Percentiles rank a stretch among this genome's conserved stretches.
phyloP scores from a whole-genome alignment of 2,888 invertebrate species.

The Ormyrus pomaceus region DNA sequence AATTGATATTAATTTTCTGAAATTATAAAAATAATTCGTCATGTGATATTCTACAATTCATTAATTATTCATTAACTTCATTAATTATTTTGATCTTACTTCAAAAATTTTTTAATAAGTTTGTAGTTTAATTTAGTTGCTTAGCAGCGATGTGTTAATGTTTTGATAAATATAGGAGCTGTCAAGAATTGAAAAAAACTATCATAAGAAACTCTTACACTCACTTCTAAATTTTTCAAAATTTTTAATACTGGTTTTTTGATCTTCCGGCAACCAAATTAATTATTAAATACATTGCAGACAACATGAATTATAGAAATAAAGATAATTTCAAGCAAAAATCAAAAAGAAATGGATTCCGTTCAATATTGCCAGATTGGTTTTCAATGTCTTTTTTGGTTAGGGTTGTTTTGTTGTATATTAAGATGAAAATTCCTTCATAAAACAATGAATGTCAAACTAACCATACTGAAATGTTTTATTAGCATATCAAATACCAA shows the following conservation, averaged over 20 bases:
- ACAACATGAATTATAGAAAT: slow-evolving; percentile 46
- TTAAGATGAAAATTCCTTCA: too few species aligned
- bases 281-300: slow-evolving; percentile 26
- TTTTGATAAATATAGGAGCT: slow-evolving; percentile 33
- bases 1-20: too few species aligned
- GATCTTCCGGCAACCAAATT: slow-evolving; percentile 34
- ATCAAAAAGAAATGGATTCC: slow-evolving; percentile 50
- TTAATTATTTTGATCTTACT: too few species aligned
- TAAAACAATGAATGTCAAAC: too few species aligned
- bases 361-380: slow-evolving; percentile 50
- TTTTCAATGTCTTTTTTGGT: slow-evolving; percentile 53
- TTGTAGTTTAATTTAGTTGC: slow-evolving; percentile 35
- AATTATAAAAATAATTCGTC: too few species aligned
- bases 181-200: slow-evolving; percentile 22
- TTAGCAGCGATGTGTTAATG: slow-evolving; percentile 39
- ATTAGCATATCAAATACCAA: too few species aligned
- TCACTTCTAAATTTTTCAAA: slow-evolving; percentile 28
- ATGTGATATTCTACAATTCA: too few species aligned
- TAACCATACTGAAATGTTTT: too few species aligned
- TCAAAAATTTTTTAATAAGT: too few species aligned
- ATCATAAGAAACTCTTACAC: slow-evolving; percentile 11
- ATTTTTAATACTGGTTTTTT: slow-evolving; percentile 48
- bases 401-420: slow-evolving; percentile 26
- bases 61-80: too few species aligned
- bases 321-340: slow-evolving; percentile 51